Evolutionary conservation across 1,140 invertebrate species (phyloP), one percentile per base, ranked within the genome.

Genomic region (Sitophilus oryzae): DNA sequence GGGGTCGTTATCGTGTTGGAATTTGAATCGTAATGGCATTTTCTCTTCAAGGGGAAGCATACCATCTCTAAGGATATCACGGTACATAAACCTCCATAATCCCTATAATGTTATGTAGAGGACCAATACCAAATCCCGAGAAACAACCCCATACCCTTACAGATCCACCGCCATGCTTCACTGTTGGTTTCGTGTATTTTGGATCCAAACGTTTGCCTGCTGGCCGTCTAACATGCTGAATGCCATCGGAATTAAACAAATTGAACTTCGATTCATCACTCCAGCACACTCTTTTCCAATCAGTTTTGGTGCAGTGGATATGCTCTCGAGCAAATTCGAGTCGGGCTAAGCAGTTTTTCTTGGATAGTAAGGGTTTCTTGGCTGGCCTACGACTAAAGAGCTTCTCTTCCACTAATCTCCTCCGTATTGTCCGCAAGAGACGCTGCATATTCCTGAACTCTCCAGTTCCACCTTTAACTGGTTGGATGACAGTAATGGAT

Each of bases 1-100:
- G 19, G 64, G 60, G 46, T 67, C 60, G 46, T 67, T 69, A 47
- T 67, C 63, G 38, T 66, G 63, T 54, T 65, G 61, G 54, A 64
- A 69, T 51, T 59, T 62, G 57, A 60, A 68, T 2, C 42, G 51
- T 21, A 56, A 44, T 48, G 56, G 56, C 59, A 66, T 63, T 46
- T 65, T 63, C 55, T 65, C 38, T 22, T 42, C 35, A 42, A 58
- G 59, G 63, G 54, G 59, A 21, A 62, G 43, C 52, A 62, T 60
- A 5, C 50, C 18, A 8, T 53, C 18, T 35, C 19, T 18, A 35
- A 61, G 40, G 30, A 61, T 64, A 40, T 49, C 36, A 43, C n/a
- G 16, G 40, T 38, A 37, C 10, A 56, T 38, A 41, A 48, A 35
- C 16, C 21, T 54, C 43, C 52, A 38, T 36, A 5, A 20, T 48